Conservation (phyloP, 2,797 vertebrate species). For the Diglossa cyanea region DNA sequence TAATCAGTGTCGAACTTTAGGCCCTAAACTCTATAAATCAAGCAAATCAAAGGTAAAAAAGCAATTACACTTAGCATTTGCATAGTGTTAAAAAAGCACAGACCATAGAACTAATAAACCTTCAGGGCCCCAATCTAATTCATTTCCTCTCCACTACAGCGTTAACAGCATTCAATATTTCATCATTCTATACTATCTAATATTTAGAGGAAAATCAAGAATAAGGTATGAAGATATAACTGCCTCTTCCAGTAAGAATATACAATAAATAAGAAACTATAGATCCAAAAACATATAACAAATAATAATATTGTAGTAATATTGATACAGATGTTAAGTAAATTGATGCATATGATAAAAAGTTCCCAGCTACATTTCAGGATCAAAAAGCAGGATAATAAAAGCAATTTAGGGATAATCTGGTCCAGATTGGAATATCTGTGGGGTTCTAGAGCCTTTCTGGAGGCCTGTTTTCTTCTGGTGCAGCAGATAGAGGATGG, state of each 20-base stretch:
- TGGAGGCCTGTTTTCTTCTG: background rate
- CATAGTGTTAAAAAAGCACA: slow-evolving; percentile 18
- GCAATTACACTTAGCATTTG: slow-evolving; percentile 41
- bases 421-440: background rate
- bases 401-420: background rate
- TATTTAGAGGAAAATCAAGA: background rate
- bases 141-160: background rate
- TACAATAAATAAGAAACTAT: background rate
- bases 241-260: background rate
- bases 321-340: background rate
- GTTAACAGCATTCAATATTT: background rate
- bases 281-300: background rate
- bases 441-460: background rate
- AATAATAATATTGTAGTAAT: background rate
- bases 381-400: background rate
- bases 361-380: background rate
- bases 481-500: background rate
- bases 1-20: background rate
- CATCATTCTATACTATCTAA: background rate
- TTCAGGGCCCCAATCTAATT: background rate
- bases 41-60: slow-evolving; percentile 41
- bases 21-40: slow-evolving; percentile 38
- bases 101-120: slow-evolving; percentile 5
- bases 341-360: background rate
- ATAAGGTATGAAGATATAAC: background rate